Conservation (phyloP, 2,888 invertebrate species). For the Pyrrhia umbra region DNA sequence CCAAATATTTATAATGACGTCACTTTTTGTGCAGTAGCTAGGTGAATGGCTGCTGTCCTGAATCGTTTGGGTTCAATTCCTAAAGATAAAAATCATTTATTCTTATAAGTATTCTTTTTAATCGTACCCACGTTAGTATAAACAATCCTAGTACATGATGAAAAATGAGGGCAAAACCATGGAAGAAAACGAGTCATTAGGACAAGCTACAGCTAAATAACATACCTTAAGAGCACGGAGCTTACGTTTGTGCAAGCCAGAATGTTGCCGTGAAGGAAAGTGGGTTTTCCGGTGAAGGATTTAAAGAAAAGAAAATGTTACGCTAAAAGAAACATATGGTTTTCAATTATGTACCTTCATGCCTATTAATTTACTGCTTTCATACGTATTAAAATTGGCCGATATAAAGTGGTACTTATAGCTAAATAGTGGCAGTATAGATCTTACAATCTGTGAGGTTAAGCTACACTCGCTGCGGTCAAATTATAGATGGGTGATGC, state of each 20-base stretch:
- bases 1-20: no score
- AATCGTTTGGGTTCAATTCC: no score
- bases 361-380: neutral
- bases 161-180: conserved; percentile 32
- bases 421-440: neutral
- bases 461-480: no score
- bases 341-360: conserved; percentile 9
- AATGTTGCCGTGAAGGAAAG: conserved; percentile 36
- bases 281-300: conserved; percentile 38
- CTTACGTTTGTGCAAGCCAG: conserved; percentile 20
- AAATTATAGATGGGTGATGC: no score
- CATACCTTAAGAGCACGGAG: conserved; percentile 26
- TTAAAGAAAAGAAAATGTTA: conserved; percentile 50
- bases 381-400: neutral
- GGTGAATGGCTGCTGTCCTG: no score
- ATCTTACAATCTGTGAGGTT: no score
- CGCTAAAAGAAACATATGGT: conserved; percentile 13
- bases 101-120: no score
- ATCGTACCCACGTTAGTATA: no score
- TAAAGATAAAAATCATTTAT: no score
- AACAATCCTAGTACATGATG: conserved; percentile 3
- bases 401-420: neutral
- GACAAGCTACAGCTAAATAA: conserved; percentile 28
- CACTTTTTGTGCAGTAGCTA: no score
- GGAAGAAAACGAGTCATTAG: conserved; percentile 15